Conservation (phyloP, 2,113 vertebrate species). For the Thryonomys swinderianus region DNA sequence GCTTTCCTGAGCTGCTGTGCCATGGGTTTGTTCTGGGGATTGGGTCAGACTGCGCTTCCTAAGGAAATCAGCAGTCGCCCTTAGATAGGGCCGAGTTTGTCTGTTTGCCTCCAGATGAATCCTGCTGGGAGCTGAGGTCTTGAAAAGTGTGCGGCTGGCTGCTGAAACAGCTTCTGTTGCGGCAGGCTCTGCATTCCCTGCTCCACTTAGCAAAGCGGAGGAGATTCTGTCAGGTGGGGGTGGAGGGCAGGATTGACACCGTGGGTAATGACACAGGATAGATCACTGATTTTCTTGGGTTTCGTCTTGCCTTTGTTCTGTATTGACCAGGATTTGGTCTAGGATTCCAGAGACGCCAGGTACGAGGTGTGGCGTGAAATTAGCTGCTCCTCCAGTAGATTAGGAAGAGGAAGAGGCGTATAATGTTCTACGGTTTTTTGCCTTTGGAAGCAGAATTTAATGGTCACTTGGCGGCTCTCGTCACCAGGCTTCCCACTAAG, state of each 20-base stretch:
- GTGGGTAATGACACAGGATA: neutral
- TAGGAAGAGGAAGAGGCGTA: slow-evolving; percentile 36
- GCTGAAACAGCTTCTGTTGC: slow-evolving; percentile 3
- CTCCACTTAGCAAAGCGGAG: neutral
- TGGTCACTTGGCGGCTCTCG: slow-evolving; percentile 73
- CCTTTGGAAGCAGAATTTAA: slow-evolving; percentile 49
- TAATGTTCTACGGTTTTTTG: slow-evolving; percentile 47
- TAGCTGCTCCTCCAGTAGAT: slow-evolving; percentile 10
- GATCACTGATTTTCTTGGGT: slow-evolving; percentile 67
- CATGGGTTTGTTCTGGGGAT: neutral
- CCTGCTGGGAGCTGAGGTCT: slow-evolving; percentile 11
- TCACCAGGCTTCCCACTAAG: slow-evolving; percentile 51
- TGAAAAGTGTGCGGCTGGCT: neutral
- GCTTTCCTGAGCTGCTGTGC: neutral
- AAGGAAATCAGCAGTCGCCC: neutral
- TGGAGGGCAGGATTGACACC: neutral
- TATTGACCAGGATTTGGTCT: slow-evolving; percentile 38
- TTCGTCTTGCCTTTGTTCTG: slow-evolving; percentile 52
- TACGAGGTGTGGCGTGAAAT: slow-evolving; percentile 42
- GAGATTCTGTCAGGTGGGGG: slow-evolving; percentile 21
- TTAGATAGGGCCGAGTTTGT: neutral
- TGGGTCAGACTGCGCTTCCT: neutral
- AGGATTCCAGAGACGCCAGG: neutral
- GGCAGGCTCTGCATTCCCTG: neutral
- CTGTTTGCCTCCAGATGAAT: neutral